Conservation (phyloP, 2,888 invertebrate species). For the Rhodophaea formosa region DNA sequence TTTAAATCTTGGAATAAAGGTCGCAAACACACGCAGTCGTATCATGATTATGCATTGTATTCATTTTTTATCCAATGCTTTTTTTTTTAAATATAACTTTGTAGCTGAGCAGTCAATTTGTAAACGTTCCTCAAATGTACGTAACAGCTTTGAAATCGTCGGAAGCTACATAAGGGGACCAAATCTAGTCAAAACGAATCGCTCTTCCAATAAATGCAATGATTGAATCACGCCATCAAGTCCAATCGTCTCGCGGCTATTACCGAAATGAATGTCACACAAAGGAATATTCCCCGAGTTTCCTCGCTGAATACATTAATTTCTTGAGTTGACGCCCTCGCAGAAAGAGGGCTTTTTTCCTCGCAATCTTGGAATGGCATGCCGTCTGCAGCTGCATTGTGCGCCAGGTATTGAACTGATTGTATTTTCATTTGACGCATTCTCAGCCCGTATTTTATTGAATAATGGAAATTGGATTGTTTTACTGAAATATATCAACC, state of each 20-base stretch:
- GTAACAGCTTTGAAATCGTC: too few relatives aligned
- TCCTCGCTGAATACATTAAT: conserved; percentile 13
- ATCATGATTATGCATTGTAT: too few relatives aligned
- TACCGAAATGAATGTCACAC: conserved; percentile 11
- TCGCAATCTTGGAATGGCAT: conserved; percentile 7
- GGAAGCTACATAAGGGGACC: too few relatives aligned
- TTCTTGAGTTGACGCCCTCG: conserved; percentile 13
- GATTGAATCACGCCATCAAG: conserved; percentile 6
- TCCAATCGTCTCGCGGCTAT: not conserved
- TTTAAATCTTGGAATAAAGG: too few relatives aligned
- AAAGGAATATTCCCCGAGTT: conserved; percentile 2
- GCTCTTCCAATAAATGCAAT: not conserved
- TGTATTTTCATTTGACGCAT: conserved; percentile 13
- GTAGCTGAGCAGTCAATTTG: too few relatives aligned
- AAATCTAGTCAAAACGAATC: not conserved
- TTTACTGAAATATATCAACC: too few relatives aligned
- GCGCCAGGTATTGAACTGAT: conserved; percentile 12
- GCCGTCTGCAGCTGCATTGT: conserved; percentile 13
- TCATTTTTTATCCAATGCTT: too few relatives aligned
- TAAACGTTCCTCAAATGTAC: too few relatives aligned
- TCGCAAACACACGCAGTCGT: too few relatives aligned
- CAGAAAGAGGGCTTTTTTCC: conserved; percentile 2
- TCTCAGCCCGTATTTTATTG: conserved; percentile 3
- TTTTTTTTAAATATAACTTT: too few relatives aligned
- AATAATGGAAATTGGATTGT: conserved; percentile 8